Evolutionary conservation across 2,888 invertebrate species (phyloP).

Genomic region (Cheilosia impressa): DNA sequence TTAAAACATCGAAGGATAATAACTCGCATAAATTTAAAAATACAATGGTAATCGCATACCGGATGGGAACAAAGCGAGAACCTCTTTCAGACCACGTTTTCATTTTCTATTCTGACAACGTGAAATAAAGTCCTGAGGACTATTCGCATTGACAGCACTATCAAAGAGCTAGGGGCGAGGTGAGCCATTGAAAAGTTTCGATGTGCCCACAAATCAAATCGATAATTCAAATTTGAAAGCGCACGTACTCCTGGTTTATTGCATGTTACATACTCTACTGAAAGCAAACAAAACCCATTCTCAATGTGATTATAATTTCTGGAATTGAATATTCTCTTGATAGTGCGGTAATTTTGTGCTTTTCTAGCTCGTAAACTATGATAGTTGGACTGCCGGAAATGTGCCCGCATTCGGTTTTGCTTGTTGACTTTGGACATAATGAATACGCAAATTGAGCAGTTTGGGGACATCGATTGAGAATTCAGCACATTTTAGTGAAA

Average conservation of each 20-base stretch:
- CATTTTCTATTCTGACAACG: neutral
- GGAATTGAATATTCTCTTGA: conserved; percentile 42
- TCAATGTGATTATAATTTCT: conserved; percentile 44
- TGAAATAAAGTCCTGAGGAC: conserved; percentile 27
- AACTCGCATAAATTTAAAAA: neutral
- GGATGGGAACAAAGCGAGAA: neutral
- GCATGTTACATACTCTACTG: conserved; percentile 17
- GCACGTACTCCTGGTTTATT: conserved; percentile 2
- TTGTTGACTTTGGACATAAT: conserved; percentile 5
- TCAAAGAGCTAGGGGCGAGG: neutral
- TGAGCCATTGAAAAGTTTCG: conserved; percentile 36
- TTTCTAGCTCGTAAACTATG: conserved; percentile 19
- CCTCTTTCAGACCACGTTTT: neutral
- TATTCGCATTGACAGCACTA: conserved; percentile 27
- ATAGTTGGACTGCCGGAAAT: conserved; percentile 15
- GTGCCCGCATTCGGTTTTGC: conserved; percentile 10
- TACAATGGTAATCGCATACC: neutral
- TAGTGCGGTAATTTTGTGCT: conserved; percentile 34
- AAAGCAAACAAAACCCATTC: conserved; percentile 35
- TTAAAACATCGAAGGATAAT: neutral
- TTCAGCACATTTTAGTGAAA: neutral
- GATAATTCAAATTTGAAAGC: conserved; percentile 55
- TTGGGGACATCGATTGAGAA: conserved; percentile 14
- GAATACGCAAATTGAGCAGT: conserved; percentile 25
- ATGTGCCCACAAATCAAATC: conserved; percentile 51